A percentile compares a stretch with the other conserved stretches of the same genome.
Conservation (phyloP, 2,888 invertebrate species). For the Chironomus tentans region DNA sequence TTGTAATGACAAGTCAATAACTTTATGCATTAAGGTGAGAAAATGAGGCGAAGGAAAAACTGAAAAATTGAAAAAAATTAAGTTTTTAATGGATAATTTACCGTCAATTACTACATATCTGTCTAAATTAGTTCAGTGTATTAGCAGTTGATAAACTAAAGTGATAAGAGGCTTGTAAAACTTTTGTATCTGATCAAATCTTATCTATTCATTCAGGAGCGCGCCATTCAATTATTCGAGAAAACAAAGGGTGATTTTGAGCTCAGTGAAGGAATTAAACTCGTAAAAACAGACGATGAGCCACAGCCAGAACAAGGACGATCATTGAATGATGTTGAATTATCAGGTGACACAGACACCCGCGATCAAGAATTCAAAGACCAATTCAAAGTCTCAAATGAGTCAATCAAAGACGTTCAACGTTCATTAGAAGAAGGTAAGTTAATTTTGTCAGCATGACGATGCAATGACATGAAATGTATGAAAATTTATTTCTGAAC, state of each 20-base stretch:
- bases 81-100: neutral
- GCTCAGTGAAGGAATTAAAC: constrained; percentile 53
- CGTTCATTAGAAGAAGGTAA: too few species aligned
- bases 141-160: too few species aligned
- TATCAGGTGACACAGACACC: constrained; percentile 63
- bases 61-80: too few species aligned
- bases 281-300: constrained; percentile 47
- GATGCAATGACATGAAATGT: too few species aligned
- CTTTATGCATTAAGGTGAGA: constrained; percentile 63
- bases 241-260: constrained; percentile 50
- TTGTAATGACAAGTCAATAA: constrained; percentile 58
- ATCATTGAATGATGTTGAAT: constrained; percentile 53
- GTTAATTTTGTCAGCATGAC: too few species aligned
- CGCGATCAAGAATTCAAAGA: constrained; percentile 65
- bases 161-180: too few species aligned
- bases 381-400: constrained; percentile 69
- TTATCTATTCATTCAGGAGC: constrained; percentile 46
- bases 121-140: too few species aligned
- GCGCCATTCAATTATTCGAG: constrained; percentile 61
- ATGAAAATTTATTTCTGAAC: too few species aligned
- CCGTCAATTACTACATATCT: too few species aligned
- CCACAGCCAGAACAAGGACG: constrained; percentile 44
- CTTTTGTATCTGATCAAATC: neutral
- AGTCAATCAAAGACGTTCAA: constrained; percentile 61
- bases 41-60: too few species aligned